A percentile compares a stretch with the other conserved stretches of the same genome.
These are phyloP conservation scores for Dermatophagoides farinae DNA, from an alignment of 1,140 invertebrate species.

Conservation along the genomic window DNA sequence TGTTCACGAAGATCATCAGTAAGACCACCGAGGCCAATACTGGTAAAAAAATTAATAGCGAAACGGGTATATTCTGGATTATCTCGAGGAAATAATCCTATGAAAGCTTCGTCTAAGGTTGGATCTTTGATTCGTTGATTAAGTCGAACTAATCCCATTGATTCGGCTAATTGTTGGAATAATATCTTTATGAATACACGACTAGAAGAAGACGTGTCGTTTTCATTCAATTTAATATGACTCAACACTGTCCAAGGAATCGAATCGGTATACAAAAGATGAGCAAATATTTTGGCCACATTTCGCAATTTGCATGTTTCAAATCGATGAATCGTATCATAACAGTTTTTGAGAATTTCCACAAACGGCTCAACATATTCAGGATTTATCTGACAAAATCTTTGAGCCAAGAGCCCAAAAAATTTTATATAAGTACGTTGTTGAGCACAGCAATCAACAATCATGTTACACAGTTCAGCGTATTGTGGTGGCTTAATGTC, in stretches of 20 bases:
- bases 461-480: conserved; percentile 90
- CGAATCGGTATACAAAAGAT: conserved; percentile 85
- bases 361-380: conserved; percentile 81
- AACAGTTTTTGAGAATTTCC: conserved; percentile 85
- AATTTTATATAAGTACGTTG: conserved; percentile 97
- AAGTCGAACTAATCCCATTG: conserved; percentile 77
- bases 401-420: conserved; percentile 74
- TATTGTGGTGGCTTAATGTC: conserved; percentile 57
- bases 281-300: conserved; percentile 92
- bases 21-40: conserved; percentile 85
- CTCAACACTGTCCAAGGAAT: conserved; percentile 71
- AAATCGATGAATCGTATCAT: conserved; percentile 62
- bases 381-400: conserved; percentile 77
- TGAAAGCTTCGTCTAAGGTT: conserved; percentile 63
- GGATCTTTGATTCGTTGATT: conserved; percentile 72
- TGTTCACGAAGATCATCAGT: conserved; percentile 32
- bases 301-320: conserved; percentile 94
- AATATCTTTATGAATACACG: conserved; percentile 95
- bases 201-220: conserved; percentile 89
- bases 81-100: conserved; percentile 81
- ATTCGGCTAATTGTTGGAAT: conserved; percentile 86
- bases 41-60: conserved; percentile 98
- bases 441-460: conserved; percentile 94
- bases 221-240: conserved; percentile 77
- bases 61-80: conserved; percentile 91